These are phyloP conservation scores for Oreohelix idahoensis DNA, from an alignment of 1,140 invertebrate species.

Conservation along the genomic window DNA sequence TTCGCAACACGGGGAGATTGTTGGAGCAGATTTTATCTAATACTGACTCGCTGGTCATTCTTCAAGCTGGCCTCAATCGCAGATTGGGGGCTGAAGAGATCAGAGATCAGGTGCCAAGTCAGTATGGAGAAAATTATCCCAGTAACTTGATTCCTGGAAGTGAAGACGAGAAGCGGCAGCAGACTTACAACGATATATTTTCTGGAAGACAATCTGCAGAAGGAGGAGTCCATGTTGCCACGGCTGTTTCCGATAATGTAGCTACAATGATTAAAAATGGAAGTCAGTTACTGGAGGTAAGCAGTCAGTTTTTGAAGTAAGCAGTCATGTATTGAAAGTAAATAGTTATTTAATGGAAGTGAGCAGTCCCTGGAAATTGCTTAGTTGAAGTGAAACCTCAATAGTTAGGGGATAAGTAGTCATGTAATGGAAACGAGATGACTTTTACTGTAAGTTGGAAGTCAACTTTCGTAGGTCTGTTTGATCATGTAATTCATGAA, in stretches of 20 bases:
- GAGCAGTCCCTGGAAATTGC: too few species aligned
- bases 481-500: too few species aligned
- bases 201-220: background rate
- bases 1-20: constrained; percentile 11
- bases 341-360: too few species aligned
- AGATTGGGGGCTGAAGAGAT: background rate
- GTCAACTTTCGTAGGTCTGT: too few species aligned
- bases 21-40: constrained; percentile 29
- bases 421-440: too few species aligned
- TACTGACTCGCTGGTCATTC: background rate
- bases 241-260: background rate
- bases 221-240: background rate
- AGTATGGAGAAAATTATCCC: background rate
- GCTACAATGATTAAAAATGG: constrained; percentile 18
- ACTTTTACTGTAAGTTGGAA: too few species aligned
- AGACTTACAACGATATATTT: background rate
- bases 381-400: too few species aligned
- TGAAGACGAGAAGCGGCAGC: background rate
- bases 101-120: too few species aligned
- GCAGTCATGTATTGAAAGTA: too few species aligned
- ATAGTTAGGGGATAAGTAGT: too few species aligned
- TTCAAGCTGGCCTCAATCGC: background rate
- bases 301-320: too few species aligned
- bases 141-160: background rate
- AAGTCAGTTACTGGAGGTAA: constrained; percentile 37